These are phyloP conservation scores for Lateolabrax maculatus DNA, from an alignment of 2,797 vertebrate genomes.

Conservation along the genomic window DNA sequence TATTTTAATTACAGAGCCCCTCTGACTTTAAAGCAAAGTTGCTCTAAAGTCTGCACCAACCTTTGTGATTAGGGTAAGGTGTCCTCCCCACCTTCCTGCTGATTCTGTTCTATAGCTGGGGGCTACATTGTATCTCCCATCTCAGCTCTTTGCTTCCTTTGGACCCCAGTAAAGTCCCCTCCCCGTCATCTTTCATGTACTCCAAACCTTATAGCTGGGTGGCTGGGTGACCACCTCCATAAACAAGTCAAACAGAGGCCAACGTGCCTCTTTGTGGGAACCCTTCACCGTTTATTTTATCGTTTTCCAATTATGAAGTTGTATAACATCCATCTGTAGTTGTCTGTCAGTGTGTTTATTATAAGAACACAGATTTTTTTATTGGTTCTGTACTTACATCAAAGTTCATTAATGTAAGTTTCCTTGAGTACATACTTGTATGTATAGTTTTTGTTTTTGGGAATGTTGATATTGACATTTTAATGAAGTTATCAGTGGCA, in stretches of 20 bases:
- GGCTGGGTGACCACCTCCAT: conserved; percentile 25
- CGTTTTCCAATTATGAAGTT: conserved; percentile 12
- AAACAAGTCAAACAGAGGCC: conserved; percentile 60
- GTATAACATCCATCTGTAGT: conserved; percentile 22
- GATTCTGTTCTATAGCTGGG: conserved; percentile 33
- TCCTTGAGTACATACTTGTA: neutral
- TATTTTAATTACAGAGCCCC: conserved; percentile 70
- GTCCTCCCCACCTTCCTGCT: conserved; percentile 3
- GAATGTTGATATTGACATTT: neutral
- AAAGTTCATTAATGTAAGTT: neutral
- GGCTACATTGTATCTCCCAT: conserved; percentile 45
- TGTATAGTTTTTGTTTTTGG: neutral
- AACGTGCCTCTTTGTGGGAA: conserved; percentile 30
- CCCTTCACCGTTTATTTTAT: conserved; percentile 5
- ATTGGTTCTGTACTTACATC: neutral
- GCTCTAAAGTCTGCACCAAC: conserved; percentile 52
- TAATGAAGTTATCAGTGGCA: neutral
- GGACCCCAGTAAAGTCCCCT: conserved; percentile 40
- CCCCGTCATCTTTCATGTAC: conserved; percentile 55
- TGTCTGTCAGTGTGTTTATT: conserved; percentile 13
- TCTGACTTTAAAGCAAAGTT: conserved; percentile 53
- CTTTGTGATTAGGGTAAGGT: conserved; percentile 66
- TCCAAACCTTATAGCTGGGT: conserved; percentile 16
- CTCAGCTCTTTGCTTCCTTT: conserved; percentile 57
- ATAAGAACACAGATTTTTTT: neutral